Evolutionary conservation across 1,140 invertebrate genomes (phyloP).

Genomic region (Drosophila prosaltans): DNA sequence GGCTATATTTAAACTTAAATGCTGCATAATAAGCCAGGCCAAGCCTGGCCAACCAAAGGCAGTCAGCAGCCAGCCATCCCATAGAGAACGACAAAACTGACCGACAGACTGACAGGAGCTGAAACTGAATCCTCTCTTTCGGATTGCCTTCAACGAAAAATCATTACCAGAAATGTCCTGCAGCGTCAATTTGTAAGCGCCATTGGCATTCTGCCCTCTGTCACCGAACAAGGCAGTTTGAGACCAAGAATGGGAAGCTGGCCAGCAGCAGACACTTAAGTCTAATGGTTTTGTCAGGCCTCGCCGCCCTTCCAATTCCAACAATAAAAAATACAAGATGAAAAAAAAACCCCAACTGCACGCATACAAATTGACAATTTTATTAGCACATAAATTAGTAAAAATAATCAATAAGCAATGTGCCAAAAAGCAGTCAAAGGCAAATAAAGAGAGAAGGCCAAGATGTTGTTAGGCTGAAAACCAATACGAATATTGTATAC

Average conservation of each 20-base stretch:
- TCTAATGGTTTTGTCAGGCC: constrained; percentile 67
- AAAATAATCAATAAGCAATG: constrained; percentile 79
- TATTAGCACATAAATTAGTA: constrained; percentile 79
- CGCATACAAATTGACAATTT: constrained; percentile 79
- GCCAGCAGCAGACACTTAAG: constrained; percentile 63
- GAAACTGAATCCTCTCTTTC: constrained; percentile 38
- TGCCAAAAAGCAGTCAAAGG: constrained; percentile 64
- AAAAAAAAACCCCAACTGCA: constrained; percentile 44
- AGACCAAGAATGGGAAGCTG: constrained; percentile 21
- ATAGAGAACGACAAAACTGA: constrained; percentile 16
- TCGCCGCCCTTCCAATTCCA: background rate
- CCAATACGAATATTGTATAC: constrained; percentile 13
- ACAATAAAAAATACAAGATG: constrained; percentile 21
- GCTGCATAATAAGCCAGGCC: constrained; percentile 64
- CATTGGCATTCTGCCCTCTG: constrained; percentile 68
- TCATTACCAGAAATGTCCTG: constrained; percentile 77
- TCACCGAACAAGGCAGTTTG: constrained; percentile 1
- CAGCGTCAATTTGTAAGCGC: constrained; percentile 70
- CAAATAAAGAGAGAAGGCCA: constrained; percentile 14
- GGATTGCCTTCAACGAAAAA: constrained; percentile 44
- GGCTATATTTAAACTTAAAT: constrained; percentile 58
- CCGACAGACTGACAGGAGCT: constrained; percentile 17
- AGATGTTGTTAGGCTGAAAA: too few relatives aligned
- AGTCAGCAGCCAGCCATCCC: constrained; percentile 12
- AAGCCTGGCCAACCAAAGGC: constrained; percentile 9